Conservation (phyloP, 2,113 vertebrate genomes). For the Dromas ardeola region DNA sequence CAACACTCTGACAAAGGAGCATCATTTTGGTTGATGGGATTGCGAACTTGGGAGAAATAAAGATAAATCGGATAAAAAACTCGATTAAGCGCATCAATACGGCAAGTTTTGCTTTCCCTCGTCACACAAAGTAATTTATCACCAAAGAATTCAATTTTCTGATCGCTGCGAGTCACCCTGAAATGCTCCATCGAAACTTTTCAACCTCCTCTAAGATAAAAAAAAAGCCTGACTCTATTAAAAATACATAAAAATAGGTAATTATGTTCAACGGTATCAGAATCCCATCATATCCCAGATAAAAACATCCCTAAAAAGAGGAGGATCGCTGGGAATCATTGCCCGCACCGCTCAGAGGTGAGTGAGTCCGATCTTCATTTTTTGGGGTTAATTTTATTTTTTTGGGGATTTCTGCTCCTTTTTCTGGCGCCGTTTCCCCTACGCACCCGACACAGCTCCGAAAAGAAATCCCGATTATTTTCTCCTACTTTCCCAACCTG, state of each 20-base stretch:
- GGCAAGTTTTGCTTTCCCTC: background rate
- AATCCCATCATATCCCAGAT: background rate
- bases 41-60: background rate
- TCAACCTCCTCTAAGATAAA: background rate
- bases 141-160: background rate
- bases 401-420: background rate
- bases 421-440: background rate
- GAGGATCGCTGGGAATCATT: background rate
- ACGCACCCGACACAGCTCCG: too few relatives aligned
- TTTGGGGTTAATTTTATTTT: fast-evolving
- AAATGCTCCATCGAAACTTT: background rate
- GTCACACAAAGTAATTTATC: too few relatives aligned
- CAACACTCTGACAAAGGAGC: background rate
- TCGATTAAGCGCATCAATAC: fast-evolving
- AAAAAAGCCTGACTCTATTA: too few relatives aligned
- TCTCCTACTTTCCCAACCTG: background rate
- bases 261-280: fast-evolving
- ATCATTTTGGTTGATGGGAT: background rate
- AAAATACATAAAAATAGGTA: background rate
- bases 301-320: background rate
- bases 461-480: background rate
- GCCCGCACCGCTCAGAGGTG: background rate
- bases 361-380: too few relatives aligned
- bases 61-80: background rate
- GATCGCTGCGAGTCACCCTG: background rate